Conservation (phyloP, 2,888 invertebrate genomes). For the Netelia virgata region DNA sequence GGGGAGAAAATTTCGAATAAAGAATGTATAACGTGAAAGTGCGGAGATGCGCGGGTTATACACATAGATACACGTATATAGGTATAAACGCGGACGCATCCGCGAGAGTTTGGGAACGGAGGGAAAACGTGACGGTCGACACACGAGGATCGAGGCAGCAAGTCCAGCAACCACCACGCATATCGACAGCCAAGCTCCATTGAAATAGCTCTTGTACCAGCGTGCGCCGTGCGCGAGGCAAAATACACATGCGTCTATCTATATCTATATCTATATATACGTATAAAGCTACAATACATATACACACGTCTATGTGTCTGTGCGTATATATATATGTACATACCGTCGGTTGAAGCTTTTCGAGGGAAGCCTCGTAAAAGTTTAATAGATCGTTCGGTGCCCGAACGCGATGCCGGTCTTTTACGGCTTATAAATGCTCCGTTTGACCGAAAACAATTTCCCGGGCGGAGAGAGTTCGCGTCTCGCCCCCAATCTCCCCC, state of each 20-base stretch:
- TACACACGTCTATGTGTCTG: not conserved
- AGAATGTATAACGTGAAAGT: constrained; percentile 27
- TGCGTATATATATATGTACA: constrained; percentile 9
- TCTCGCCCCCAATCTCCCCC: constrained; percentile 30
- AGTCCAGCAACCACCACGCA: constrained; percentile 40
- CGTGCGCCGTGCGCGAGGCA: constrained; percentile 24
- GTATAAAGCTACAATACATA: not conserved
- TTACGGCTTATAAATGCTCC: constrained; percentile 80
- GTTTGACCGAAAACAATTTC: constrained; percentile 81
- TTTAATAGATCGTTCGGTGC: constrained; percentile 81
- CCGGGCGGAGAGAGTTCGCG: constrained; percentile 55
- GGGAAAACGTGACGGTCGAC: constrained; percentile 47
- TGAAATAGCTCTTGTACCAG: constrained; percentile 47
- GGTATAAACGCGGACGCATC: not conserved
- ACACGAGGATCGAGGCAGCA: constrained; percentile 27
- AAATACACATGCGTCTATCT: not conserved
- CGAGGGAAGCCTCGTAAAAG: constrained; percentile 78
- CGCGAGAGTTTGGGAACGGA: constrained; percentile 19
- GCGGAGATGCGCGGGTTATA: constrained; percentile 1
- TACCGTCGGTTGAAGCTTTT: constrained; percentile 59
- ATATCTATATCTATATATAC: too few species aligned
- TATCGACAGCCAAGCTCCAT: constrained; percentile 28
- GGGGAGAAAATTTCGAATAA: constrained; percentile 21
- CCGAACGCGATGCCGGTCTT: constrained; percentile 74
- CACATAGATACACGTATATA: constrained; percentile 12